phyloP scores from a whole-genome alignment of 2,797 vertebrate species.

The Chelidonichthys spinosus region DNA sequence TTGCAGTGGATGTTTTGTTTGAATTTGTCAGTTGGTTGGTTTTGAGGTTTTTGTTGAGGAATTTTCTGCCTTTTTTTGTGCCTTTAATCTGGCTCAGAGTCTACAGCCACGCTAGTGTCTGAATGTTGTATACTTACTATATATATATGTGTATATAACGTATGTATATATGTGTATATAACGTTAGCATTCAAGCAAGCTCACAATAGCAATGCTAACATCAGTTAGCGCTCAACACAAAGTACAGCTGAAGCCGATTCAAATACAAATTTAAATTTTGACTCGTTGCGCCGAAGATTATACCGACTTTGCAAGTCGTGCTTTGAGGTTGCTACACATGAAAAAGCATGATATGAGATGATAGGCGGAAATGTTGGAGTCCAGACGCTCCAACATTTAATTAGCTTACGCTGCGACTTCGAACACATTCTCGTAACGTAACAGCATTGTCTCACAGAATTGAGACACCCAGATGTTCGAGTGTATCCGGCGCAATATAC shows the following conservation, averaged over 20 bases:
- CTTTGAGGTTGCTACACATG: background rate
- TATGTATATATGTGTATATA: no score
- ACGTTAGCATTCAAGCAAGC: background rate
- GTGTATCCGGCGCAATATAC: slow-evolving; percentile 49
- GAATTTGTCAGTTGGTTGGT: background rate
- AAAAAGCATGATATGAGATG: background rate
- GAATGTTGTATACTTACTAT: background rate
- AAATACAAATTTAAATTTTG: background rate
- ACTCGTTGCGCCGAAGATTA: background rate
- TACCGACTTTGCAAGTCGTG: background rate
- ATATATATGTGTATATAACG: no score
- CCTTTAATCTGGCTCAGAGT: background rate
- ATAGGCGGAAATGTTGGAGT: slow-evolving; percentile 13
- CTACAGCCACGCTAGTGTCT: background rate
- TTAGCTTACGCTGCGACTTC: slow-evolving; percentile 16
- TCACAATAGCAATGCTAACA: background rate
- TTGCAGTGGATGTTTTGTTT: background rate
- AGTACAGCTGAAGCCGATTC: background rate
- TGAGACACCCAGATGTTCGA: slow-evolving; percentile 56
- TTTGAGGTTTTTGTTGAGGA: background rate
- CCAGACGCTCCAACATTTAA: slow-evolving; percentile 15
- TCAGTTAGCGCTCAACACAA: background rate
- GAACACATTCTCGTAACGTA: slow-evolving; percentile 39
- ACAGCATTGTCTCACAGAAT: slow-evolving; percentile 41
- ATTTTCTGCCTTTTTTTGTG: background rate